Evolutionary conservation across 1,140 invertebrate species (phyloP).

Genomic region (Zophobas morio): DNA sequence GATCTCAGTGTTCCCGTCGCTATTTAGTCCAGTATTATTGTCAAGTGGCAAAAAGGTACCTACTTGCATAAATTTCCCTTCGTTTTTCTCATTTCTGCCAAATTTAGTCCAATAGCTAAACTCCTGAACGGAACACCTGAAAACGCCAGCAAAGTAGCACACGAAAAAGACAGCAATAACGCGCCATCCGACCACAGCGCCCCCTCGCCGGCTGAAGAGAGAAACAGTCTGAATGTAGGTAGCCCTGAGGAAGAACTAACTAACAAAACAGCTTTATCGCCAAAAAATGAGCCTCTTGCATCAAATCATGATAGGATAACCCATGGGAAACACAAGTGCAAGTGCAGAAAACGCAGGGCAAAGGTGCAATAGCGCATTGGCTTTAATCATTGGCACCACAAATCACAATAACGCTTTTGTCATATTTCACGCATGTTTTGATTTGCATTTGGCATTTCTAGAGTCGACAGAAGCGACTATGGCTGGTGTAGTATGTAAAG

Average conservation of each 20-base stretch:
- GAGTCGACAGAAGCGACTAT: too few species aligned
- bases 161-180: neutral
- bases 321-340: neutral
- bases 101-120: conserved; percentile 7
- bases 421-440: neutral
- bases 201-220: neutral
- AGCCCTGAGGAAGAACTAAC: neutral
- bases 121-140: conserved; percentile 13
- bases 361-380: conserved; percentile 7
- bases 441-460: too few species aligned
- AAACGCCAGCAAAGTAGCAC: conserved; percentile 6
- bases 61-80: neutral
- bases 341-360: conserved; percentile 17
- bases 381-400: conserved; percentile 9
- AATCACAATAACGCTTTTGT: neutral
- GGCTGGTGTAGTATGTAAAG: too few species aligned
- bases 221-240: conserved; percentile 25
- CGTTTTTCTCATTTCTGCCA: neutral
- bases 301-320: conserved; percentile 1
- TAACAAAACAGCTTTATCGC: neutral
- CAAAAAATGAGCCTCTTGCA: neutral
- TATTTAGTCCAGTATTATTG: conserved; percentile 40
- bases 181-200: neutral
- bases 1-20: conserved; percentile 11
- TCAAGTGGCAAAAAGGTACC: conserved; percentile 16